phyloP scores from a whole-genome alignment of 1,140 invertebrate species.

The Heliconius nattereri region DNA sequence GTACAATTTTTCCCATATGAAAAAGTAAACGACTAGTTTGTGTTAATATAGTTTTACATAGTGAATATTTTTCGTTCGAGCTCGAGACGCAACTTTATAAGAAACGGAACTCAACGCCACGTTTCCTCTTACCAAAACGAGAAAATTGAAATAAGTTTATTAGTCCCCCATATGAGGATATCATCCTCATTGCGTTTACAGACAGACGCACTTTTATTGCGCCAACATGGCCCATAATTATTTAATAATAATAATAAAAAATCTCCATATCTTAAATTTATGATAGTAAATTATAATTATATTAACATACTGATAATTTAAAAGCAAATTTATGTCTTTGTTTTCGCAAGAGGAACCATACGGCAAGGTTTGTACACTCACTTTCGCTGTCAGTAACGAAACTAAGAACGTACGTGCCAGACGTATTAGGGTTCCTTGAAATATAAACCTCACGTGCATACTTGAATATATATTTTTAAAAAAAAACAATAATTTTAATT shows the following conservation, averaged over 20 bases:
- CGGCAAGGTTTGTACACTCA: constrained; percentile 52
- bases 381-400: constrained; percentile 59
- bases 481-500: background rate
- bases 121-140: no score
- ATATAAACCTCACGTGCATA: constrained; percentile 25
- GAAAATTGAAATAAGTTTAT: no score
- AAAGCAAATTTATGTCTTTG: constrained; percentile 25
- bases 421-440: constrained; percentile 50
- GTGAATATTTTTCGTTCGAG: no score
- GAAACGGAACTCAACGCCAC: no score
- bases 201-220: no score
- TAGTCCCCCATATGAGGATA: no score
- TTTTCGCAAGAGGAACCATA: constrained; percentile 55
- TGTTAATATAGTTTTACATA: no score
- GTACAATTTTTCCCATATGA: no score
- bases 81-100: no score
- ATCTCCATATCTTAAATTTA: background rate
- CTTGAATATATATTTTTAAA: constrained; percentile 6
- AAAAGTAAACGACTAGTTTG: no score
- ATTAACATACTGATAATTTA: constrained; percentile 32
- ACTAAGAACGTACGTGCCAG: constrained; percentile 59
- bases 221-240: no score
- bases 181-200: no score
- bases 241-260: background rate
- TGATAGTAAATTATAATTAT: constrained; percentile 17